Evolutionary conservation across 2,113 vertebrate species (phyloP), one percentile per base, ranked within the genome.

Genomic region (Tinamus guttatus): DNA sequence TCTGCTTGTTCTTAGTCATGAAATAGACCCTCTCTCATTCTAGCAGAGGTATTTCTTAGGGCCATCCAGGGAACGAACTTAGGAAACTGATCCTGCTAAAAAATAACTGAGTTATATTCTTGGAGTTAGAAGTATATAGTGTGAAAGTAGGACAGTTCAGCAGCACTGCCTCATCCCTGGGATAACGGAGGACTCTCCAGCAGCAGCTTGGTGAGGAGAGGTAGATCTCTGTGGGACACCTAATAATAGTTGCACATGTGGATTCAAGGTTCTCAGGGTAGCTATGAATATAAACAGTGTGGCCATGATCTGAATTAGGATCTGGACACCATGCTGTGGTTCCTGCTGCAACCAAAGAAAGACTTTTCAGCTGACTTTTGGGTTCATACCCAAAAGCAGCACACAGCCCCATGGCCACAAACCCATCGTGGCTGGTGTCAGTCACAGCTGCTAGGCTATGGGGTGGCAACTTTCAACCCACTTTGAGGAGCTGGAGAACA

Each of bases 221-320:
- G 4, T n/a, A 64, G 41, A 14, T 36, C 67, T 64, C 56, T 0
- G 3, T 38, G 58, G 71, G 45, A 85, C 8, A 74, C 6, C 27
- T 40, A 60, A 0, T 34, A 62, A 80, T 34, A 70, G 58, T 28
- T 76, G 14, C 27, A 5, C 0, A 0, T n/a, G 84, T 0, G 0
- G n/a, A 25, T 1, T 3, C 1, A 2, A 56, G 41, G n/a, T 54
- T 58, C 56, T 79, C 40, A 41, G 41, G 36, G 30, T 38, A 81
- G 43, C 30, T 34, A 32, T 69, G 75, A 45, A 2, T 54, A 9
- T 1, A 5, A 73, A 59, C 49, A 59, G 51, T n/a, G 62, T 43
- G n/a, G 11, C 32, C 40, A 2, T 32, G 68, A 64, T 75, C 19
- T 20, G 65, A 38, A 0, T n/a, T 27, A 58, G 15, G 45, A 36